phyloP scores from a whole-genome alignment of 2,113 vertebrate species.

The Tichodroma muraria region DNA sequence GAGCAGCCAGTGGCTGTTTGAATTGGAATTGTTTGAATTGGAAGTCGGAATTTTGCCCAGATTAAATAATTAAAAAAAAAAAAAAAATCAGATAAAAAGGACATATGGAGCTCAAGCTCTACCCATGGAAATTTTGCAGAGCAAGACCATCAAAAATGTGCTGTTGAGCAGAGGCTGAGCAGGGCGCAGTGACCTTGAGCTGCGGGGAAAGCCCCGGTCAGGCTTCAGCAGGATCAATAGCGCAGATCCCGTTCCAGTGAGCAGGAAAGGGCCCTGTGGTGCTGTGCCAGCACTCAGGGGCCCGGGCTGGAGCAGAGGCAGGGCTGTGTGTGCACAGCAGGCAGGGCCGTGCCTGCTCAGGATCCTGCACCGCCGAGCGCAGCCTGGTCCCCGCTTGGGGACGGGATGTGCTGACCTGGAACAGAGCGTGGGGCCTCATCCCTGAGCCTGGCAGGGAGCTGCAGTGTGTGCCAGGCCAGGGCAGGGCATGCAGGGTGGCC shows the following conservation, averaged over 20 bases:
- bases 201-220: neutral
- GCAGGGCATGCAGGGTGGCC: neutral
- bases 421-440: neutral
- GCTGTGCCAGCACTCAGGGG: neutral
- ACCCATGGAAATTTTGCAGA: neutral
- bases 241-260: neutral
- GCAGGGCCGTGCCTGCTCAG: accelerated
- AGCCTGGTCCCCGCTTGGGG: neutral
- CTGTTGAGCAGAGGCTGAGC: neutral
- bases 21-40: too few species aligned
- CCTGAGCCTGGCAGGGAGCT: neutral
- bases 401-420: neutral
- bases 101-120: neutral
- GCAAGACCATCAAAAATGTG: neutral
- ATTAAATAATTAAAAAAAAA: neutral
- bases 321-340: too few species aligned
- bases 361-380: accelerated
- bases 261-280: neutral
- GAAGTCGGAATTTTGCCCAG: neutral
- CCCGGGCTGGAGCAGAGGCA: accelerated
- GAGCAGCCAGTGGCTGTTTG: neutral
- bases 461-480: neutral
- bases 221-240: neutral
- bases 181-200: neutral
- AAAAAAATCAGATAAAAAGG: neutral